A percentile compares a stretch with the other conserved stretches of the same genome.
Conservation (phyloP, 2,113 vertebrate species). For the Ariopsis seemanni region DNA sequence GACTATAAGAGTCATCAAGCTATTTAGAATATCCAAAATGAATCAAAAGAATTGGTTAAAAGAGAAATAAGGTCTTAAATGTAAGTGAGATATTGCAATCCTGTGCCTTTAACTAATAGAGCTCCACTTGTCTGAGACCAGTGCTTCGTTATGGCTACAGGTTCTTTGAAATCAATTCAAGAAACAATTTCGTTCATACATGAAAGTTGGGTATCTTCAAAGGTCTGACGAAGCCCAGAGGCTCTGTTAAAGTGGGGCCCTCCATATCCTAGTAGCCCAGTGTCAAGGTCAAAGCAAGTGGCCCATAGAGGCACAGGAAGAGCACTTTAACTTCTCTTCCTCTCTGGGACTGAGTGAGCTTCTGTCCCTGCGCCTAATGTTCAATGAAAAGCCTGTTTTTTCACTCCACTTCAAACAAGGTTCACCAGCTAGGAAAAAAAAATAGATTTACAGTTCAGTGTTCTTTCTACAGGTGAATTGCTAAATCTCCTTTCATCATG, state of each 20-base stretch:
- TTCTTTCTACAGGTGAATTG: slow-evolving; percentile 3
- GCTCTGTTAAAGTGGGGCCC: slow-evolving; percentile 56
- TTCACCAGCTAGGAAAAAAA: neutral
- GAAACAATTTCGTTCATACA: slow-evolving; percentile 70
- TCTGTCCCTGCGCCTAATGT: slow-evolving; percentile 12
- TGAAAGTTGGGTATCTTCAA: slow-evolving; percentile 71
- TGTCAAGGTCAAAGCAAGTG: slow-evolving; percentile 46
- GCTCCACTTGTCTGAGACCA: slow-evolving; percentile 48
- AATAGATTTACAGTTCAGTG: slow-evolving; percentile 2
- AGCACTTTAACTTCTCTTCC: slow-evolving; percentile 46
- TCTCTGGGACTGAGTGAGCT: slow-evolving; percentile 47
- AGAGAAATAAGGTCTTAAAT: neutral
- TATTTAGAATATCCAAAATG: neutral
- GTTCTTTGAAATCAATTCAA: slow-evolving; percentile 71
- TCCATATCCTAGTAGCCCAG: slow-evolving; percentile 6
- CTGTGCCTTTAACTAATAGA: slow-evolving; percentile 31
- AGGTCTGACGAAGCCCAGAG: slow-evolving; percentile 63
- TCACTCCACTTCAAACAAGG: slow-evolving; percentile 19
- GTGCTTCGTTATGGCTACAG: slow-evolving; percentile 55
- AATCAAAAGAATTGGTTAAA: slow-evolving; percentile 14
- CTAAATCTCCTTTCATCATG: neutral
- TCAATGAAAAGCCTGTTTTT: slow-evolving; percentile 2
- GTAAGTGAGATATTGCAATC: neutral
- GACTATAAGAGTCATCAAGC: slow-evolving; percentile 16
- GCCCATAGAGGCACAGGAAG: slow-evolving; percentile 26